Evolutionary conservation across 2,797 vertebrate species (phyloP), one percentile per base, ranked within the genome.

Genomic region (Enteromius unitaeniatus): DNA sequence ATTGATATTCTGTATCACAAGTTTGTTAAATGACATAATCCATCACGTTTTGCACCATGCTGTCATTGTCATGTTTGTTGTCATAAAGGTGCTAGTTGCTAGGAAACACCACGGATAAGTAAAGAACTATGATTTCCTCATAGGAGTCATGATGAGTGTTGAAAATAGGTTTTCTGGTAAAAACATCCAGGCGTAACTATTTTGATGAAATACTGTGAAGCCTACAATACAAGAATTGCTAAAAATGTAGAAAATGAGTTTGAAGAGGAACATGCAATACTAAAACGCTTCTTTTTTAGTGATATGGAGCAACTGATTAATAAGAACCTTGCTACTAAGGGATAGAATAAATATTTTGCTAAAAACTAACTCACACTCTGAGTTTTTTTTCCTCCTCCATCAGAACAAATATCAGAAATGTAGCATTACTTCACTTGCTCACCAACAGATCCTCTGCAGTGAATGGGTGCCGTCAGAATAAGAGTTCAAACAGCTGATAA

Each of bases 61-160:
- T 78, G 86, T 88, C 86, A 49, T 53, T 70, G 65, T 78, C 77
- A 88, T 89, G 86, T 89, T 89, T 78, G 47, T 85, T 89, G 84
- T 86, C 81, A 91, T 82, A 83, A 87, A 91, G 88, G 89, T 91
- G 83, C 88, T 87, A 90, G 93, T 95, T 95, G 93, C 94, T 94
- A 93, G 91, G 94, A 92, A 88, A 95, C 93, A 88, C 90, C 84
- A 90, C 88, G 82, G 80, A 81, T 47, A 49, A 90, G 84, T 85
- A 84, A 85, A 91, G 73, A 81, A 82, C 79, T 6, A 67, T 65
- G 64, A 42, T 86, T 86, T 89, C 78, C 85, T 87, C 53, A 79
- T 89, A 89, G 79, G 79, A 87, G 78, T 84, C 62, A 87, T 85
- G 84, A 60, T 68, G 70, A 78, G 21, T 84, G 51, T 64, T 64